Conservation (phyloP, 2,797 vertebrate genomes). For the Pangasius larnaudii region DNA sequence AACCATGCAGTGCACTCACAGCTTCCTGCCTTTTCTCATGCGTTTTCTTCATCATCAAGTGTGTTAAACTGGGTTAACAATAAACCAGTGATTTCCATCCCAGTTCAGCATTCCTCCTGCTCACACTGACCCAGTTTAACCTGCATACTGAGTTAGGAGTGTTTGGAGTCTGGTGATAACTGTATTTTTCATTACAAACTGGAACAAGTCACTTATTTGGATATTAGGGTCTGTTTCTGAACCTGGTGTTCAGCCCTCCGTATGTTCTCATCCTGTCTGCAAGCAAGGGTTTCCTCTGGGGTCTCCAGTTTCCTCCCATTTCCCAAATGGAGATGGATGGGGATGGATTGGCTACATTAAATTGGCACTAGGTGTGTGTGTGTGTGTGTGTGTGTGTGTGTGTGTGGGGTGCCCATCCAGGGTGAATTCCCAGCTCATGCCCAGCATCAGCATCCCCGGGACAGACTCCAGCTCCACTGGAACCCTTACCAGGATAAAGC, state of each 20-base stretch:
- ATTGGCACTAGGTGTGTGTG: not conserved
- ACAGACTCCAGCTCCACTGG: not conserved
- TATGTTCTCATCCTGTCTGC: not conserved
- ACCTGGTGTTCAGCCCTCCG: not conserved
- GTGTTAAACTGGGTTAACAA: not conserved
- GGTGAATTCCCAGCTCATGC: not conserved
- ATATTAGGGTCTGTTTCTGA: not conserved
- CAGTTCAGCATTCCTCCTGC: not conserved
- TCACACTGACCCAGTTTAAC: not conserved
- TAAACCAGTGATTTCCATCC: not conserved
- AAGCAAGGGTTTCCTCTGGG: not conserved
- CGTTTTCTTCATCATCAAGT: not conserved
- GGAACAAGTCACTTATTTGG: not conserved
- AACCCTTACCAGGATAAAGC: not conserved
- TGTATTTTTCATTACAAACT: not conserved
- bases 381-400: not conserved
- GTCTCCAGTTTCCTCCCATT: not conserved
- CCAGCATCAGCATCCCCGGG: not conserved
- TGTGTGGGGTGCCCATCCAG: not conserved
- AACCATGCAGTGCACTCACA: not conserved
- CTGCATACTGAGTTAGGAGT: not conserved
- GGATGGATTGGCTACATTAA: not conserved
- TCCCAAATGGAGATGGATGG: not conserved
- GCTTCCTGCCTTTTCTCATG: not conserved
- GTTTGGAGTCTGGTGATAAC: not conserved